Evolutionary conservation across 2,888 invertebrate genomes (phyloP), one percentile per base, ranked within the genome.

Genomic region (Synergus itoensis): DNA sequence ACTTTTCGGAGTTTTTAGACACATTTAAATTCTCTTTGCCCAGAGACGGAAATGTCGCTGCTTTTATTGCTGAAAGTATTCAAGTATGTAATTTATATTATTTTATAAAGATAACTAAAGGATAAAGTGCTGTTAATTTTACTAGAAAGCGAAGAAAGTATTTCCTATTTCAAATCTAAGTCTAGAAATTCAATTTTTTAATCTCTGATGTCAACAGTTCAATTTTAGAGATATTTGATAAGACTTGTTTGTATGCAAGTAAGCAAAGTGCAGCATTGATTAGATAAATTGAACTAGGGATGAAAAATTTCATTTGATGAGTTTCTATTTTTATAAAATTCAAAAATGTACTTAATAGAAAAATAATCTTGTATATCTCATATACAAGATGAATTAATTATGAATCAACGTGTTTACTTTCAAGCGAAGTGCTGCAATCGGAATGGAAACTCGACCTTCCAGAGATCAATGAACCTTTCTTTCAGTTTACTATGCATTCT

Each of bases 31-130:
- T 96, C 91, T 96, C 96, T 11, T 92, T 98, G 83, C 96, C 98
- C 0, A 77, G 60, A 18, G 95, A 95, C 80, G 95, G 95, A 36
- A 94, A 94, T 77, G 94, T 98, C 7, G 99, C 98, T 0, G 99
- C 95, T 7, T 95, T 99, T 91, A 96, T 99, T 90, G 98, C 97
- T 0, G 99, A 99, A 92, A 96, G 98, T 0, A 99, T 99, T 85
- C 99, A 99, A 93, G 95, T 93, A 84, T 77, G 80, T 73, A 62
- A 5, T 11, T 64, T 48, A 4, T 14, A 63, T 28, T 40, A 18
- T 43, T 36, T 28, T 8, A 11, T 18, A 21, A 21, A 21, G 18
- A 62, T 62, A 62, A 21, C 7, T 45, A 45, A 45, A 45, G 45
- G 4, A 48, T 16, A 48, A 16, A 16, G 12, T 16, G 16, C 48